Evolutionary conservation across 2,888 invertebrate species (phyloP).

Genomic region (Girardia tigrina): DNA sequence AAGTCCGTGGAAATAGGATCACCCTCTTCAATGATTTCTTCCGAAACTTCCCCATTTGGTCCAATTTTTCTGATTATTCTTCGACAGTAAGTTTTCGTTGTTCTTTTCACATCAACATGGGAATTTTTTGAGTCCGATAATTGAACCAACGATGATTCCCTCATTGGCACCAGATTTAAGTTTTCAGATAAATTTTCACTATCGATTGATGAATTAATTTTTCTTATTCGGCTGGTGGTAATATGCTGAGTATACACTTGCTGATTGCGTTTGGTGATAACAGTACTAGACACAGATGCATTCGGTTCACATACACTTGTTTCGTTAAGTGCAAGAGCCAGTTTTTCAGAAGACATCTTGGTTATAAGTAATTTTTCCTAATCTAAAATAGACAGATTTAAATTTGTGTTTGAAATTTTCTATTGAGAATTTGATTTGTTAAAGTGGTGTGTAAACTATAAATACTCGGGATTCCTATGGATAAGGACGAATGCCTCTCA

Average conservation of each 20-base stretch:
- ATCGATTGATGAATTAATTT: background rate
- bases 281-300: slow-evolving; percentile 9
- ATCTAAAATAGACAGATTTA: slow-evolving; percentile 9
- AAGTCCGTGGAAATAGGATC: background rate
- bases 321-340: background rate
- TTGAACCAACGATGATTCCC: background rate
- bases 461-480: no score
- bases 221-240: background rate
- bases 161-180: background rate
- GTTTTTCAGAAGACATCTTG: slow-evolving; percentile 12
- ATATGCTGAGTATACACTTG: slow-evolving; percentile 4
- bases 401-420: no score
- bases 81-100: background rate
- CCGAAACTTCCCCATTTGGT: slow-evolving; percentile 11
- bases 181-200: background rate
- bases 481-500: no score
- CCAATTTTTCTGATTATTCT: background rate
- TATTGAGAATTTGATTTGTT: no score
- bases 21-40: slow-evolving; percentile 3
- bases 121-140: background rate
- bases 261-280: slow-evolving; percentile 4
- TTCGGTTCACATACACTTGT: background rate
- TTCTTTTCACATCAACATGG: background rate
- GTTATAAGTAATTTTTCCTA: background rate
- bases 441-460: no score